phyloP scores from a whole-genome alignment of 2,113 vertebrate species.

The Pristiophorus japonicus region DNA sequence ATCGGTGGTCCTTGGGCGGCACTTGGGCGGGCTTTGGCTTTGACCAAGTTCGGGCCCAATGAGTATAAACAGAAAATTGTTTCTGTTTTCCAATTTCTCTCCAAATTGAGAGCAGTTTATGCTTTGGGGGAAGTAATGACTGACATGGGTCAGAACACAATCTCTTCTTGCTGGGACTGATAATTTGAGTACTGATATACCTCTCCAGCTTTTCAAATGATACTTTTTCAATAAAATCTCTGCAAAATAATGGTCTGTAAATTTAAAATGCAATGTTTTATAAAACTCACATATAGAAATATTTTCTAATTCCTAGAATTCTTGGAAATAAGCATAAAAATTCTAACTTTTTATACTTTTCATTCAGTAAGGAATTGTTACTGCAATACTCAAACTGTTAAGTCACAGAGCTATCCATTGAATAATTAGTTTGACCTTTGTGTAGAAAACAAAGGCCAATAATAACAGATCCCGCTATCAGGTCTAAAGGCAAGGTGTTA shows the following conservation, averaged over 20 bases:
- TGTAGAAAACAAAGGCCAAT: background rate
- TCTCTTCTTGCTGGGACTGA: background rate
- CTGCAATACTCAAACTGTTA: background rate
- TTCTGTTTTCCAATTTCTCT: background rate
- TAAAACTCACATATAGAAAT: background rate
- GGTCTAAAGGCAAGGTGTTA: background rate
- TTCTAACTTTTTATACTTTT: background rate
- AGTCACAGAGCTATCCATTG: background rate
- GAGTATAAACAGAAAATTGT: background rate
- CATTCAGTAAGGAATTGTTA: background rate
- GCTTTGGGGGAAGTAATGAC: background rate
- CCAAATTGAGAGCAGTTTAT: background rate
- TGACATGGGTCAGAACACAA: background rate
- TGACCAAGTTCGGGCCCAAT: too few species aligned
- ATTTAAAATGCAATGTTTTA: background rate
- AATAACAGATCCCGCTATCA: background rate
- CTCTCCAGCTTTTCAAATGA: background rate
- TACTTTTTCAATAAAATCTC: background rate
- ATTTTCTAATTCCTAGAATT: background rate
- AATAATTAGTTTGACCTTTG: conserved; percentile 35
- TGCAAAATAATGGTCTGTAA: conserved; percentile 5
- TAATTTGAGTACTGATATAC: background rate
- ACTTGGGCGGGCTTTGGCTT: too few species aligned
- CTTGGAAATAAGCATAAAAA: background rate
- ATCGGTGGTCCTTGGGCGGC: too few species aligned